A percentile compares a stretch with the other conserved stretches of the same genome.
These are phyloP conservation scores for Podiceps cristatus DNA, from an alignment of 2,113 vertebrate species.

Conservation along the genomic window DNA sequence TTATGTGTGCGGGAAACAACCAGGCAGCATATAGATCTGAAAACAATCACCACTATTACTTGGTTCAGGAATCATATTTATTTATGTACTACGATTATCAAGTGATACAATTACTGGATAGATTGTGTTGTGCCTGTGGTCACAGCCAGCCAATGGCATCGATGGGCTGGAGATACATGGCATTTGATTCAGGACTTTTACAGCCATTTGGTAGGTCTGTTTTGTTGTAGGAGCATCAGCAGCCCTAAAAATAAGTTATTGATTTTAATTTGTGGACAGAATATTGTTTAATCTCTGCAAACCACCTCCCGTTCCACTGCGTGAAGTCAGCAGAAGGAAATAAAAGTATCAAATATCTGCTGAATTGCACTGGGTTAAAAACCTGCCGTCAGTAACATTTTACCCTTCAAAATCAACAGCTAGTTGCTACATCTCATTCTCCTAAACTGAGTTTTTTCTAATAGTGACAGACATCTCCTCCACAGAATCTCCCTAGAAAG, in stretches of 20 bases:
- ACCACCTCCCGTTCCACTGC: neutral
- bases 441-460: neutral
- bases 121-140: neutral
- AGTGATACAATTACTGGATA: neutral
- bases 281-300: slow-evolving; percentile 46
- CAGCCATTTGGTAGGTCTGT: neutral
- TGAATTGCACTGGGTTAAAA: slow-evolving; percentile 27
- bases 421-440: neutral
- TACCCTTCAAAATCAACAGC: slow-evolving; percentile 15
- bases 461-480: neutral
- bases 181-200: slow-evolving; percentile 10
- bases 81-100: neutral
- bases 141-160: neutral
- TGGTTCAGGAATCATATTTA: neutral
- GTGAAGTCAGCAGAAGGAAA: slow-evolving; percentile 48
- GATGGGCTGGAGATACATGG: neutral
- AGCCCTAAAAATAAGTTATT: slow-evolving; percentile 60
- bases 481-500: neutral
- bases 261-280: slow-evolving; percentile 62
- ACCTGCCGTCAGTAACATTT: neutral
- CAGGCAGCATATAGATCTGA: neutral
- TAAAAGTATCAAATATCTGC: slow-evolving; percentile 32
- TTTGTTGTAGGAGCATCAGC: neutral
- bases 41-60: neutral
- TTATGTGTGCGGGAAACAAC: neutral